Conservation (phyloP, 2,113 vertebrate species). For the Labrus mixtus region DNA sequence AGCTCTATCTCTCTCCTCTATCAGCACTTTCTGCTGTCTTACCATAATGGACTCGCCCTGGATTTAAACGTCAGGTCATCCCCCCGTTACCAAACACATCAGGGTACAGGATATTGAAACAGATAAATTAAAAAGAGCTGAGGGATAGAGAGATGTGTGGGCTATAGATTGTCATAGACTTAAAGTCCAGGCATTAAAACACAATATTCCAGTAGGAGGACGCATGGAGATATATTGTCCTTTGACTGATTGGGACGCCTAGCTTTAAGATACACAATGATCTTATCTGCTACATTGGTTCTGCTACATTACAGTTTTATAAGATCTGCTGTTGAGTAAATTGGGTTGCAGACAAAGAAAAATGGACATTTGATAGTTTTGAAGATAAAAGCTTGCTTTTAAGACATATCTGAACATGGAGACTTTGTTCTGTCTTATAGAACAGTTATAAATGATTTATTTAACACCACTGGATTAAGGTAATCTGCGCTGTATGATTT, state of each 20-base stretch:
- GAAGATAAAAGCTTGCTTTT: not conserved
- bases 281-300: conserved; percentile 49
- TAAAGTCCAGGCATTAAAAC: conserved; percentile 15
- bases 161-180: conserved; percentile 45
- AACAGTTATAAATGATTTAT: too few species aligned
- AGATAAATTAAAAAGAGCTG: conserved; percentile 75
- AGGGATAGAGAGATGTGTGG: conserved; percentile 57
- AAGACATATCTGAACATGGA: not conserved
- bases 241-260: conserved; percentile 66
- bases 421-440: not conserved
- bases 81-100: conserved; percentile 66
- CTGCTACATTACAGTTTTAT: conserved; percentile 25
- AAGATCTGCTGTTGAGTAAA: not conserved
- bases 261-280: conserved; percentile 31
- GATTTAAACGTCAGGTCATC: conserved; percentile 80
- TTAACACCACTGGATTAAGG: not conserved
- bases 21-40: conserved; percentile 71
- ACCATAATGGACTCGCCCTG: conserved; percentile 72
- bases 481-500: not conserved
- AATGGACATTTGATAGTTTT: not conserved
- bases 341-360: not conserved
- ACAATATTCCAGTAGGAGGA: conserved; percentile 42
- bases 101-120: conserved; percentile 81
- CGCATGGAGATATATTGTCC: conserved; percentile 47
- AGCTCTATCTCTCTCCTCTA: conserved; percentile 69